A percentile compares a stretch with the other conserved stretches of the same genome.
Conservation (phyloP, 2,888 invertebrate species). For the Dioctria rufipes region DNA sequence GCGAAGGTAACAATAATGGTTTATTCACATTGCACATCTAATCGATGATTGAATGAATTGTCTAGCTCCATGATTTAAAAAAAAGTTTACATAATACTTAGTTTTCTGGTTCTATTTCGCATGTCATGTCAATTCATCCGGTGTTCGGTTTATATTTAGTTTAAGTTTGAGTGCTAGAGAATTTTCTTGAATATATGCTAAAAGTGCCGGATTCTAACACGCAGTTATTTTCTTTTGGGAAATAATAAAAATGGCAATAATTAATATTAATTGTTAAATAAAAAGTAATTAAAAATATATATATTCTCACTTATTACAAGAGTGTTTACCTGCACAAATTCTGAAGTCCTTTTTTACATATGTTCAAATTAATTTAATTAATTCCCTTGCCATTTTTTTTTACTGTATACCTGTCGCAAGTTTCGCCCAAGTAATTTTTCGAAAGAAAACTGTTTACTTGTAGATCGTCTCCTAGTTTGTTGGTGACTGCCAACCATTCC, state of each 20-base stretch:
- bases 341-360: slow-evolving; percentile 33
- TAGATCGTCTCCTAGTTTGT: slow-evolving; percentile 44
- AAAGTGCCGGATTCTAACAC: background rate
- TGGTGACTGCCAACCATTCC: slow-evolving; percentile 58
- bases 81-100: no score
- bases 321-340: slow-evolving; percentile 8
- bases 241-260: background rate
- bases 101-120: no score
- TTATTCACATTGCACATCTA: no score
- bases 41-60: no score
- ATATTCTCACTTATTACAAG: background rate
- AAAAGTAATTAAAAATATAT: background rate
- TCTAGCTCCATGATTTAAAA: no score
- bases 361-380: slow-evolving; percentile 16
- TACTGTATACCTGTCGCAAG: slow-evolving; percentile 57
- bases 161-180: background rate
- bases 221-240: background rate
- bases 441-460: slow-evolving; percentile 57
- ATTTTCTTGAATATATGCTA: background rate
- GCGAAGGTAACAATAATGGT: no score
- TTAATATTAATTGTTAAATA: background rate
- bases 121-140: no score
- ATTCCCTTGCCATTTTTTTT: slow-evolving; percentile 27
- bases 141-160: no score
- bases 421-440: slow-evolving; percentile 59